Evolutionary conservation across 2,888 invertebrate genomes (phyloP).

Genomic region (Pyrochroa serraticornis): DNA sequence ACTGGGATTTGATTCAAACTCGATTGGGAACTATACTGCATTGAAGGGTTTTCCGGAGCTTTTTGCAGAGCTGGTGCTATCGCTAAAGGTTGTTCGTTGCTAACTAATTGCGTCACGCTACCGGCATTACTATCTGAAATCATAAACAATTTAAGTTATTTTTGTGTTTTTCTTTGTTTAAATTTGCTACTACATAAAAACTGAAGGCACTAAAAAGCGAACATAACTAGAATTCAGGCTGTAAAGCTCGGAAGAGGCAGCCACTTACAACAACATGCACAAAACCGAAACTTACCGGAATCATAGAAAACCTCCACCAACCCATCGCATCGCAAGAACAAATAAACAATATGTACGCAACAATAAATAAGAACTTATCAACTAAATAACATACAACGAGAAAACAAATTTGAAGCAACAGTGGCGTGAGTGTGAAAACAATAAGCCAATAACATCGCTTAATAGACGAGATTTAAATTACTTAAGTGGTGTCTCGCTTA

Average conservation of each 20-base stretch:
- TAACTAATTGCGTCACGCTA: conserved; percentile 69
- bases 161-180: not conserved
- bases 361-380: conserved; percentile 28
- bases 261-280: conserved; percentile 30
- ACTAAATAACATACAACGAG: conserved; percentile 25
- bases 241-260: conserved; percentile 17
- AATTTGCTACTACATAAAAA: conserved; percentile 5
- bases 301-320: conserved; percentile 51
- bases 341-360: conserved; percentile 38
- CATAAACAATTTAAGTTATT: not conserved
- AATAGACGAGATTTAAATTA: too few relatives aligned
- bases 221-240: conserved; percentile 2
- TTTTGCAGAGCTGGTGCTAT: conserved; percentile 50
- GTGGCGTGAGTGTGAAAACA: conserved; percentile 5
- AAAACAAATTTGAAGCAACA: conserved; percentile 19
- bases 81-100: conserved; percentile 68
- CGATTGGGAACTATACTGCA: conserved; percentile 57
- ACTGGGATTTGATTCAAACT: conserved; percentile 53
- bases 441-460: too few relatives aligned
- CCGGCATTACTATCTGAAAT: conserved; percentile 69
- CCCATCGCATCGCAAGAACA: conserved; percentile 51
- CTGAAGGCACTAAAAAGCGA: conserved; percentile 11
- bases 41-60: conserved; percentile 42
- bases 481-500: too few relatives aligned
- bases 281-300: conserved; percentile 52